Percentiles rank a stretch among this genome's conserved stretches.
Evolutionary conservation across 2,113 vertebrate genomes (phyloP).

Genomic region (Smithornis capensis): DNA sequence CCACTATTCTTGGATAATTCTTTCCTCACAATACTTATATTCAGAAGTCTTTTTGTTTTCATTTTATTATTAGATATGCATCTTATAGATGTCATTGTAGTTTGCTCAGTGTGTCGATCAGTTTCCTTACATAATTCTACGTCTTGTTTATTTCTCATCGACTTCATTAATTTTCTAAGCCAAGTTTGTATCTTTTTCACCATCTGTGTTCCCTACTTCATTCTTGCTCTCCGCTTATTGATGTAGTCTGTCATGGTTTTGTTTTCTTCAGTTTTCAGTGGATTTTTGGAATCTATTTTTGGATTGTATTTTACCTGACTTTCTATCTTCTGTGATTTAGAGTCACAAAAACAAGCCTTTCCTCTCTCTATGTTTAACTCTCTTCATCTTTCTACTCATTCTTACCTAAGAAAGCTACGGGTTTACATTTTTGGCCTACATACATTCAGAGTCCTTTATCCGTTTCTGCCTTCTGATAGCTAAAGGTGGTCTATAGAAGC

Average conservation of each 20-base stretch:
- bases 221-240: not conserved
- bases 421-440: not conserved
- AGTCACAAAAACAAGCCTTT: not conserved
- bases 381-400: fast-evolving
- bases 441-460: not conserved
- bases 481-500: not conserved
- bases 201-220: not conserved
- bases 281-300: not conserved
- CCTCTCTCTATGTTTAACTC: not conserved
- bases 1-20: not conserved
- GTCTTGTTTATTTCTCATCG: not conserved
- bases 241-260: not conserved
- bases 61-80: not conserved
- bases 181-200: not conserved
- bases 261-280: not conserved
- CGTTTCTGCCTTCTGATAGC: not conserved
- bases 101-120: not conserved
- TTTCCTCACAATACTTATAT: not conserved
- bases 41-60: not conserved
- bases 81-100: not conserved
- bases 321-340: not conserved
- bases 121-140: not conserved
- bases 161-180: not conserved
- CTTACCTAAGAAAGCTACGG: not conserved
- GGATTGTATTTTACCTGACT: not conserved